These are phyloP conservation scores for Drosophila carrolli DNA, from an alignment of 1,140 invertebrate species.

Conservation along the genomic window DNA sequence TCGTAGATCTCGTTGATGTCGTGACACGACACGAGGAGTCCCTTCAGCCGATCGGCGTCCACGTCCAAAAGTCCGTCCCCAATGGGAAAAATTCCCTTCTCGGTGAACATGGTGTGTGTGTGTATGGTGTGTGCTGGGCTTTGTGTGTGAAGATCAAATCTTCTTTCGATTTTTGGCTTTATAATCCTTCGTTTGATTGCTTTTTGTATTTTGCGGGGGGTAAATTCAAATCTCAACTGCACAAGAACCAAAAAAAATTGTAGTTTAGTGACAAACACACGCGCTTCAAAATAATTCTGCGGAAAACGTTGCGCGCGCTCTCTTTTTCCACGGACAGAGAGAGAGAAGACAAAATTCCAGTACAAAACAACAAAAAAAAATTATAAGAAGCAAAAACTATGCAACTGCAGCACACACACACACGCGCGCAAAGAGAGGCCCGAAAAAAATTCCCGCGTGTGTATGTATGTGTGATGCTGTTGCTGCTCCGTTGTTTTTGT, in stretches of 20 bases:
- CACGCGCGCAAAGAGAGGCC: slow-evolving; percentile 23
- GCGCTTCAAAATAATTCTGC: slow-evolving; percentile 17
- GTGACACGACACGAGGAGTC: slow-evolving; percentile 86
- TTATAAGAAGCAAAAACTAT: slow-evolving; percentile 27
- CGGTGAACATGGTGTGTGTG: slow-evolving; percentile 77
- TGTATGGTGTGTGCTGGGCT: slow-evolving; percentile 30
- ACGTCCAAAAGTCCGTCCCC: slow-evolving; percentile 88
- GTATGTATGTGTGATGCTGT: slow-evolving; percentile 40
- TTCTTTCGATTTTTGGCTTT: slow-evolving; percentile 23
- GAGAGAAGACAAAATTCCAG: slow-evolving; percentile 43
- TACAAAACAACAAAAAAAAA: slow-evolving; percentile 31
- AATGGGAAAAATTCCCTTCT: slow-evolving; percentile 84
- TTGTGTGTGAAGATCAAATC: slow-evolving; percentile 34
- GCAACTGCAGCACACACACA: slow-evolving; percentile 48
- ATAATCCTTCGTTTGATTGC: slow-evolving; percentile 27
- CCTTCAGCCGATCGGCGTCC: slow-evolving; percentile 86
- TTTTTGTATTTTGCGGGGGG: slow-evolving; percentile 1
- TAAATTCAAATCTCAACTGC: slow-evolving; percentile 32
- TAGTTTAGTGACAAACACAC: slow-evolving; percentile 29
- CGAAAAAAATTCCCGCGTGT: slow-evolving; percentile 39
- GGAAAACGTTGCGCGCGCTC: slow-evolving; percentile 50
- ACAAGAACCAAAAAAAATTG: slow-evolving; percentile 48
- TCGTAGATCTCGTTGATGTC: slow-evolving; percentile 88
- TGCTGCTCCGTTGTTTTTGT: slow-evolving; percentile 19
- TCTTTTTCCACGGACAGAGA: slow-evolving; percentile 12